Evolutionary conservation across 2,888 invertebrate genomes (phyloP).

Genomic region (Agrotis exclamationis): DNA sequence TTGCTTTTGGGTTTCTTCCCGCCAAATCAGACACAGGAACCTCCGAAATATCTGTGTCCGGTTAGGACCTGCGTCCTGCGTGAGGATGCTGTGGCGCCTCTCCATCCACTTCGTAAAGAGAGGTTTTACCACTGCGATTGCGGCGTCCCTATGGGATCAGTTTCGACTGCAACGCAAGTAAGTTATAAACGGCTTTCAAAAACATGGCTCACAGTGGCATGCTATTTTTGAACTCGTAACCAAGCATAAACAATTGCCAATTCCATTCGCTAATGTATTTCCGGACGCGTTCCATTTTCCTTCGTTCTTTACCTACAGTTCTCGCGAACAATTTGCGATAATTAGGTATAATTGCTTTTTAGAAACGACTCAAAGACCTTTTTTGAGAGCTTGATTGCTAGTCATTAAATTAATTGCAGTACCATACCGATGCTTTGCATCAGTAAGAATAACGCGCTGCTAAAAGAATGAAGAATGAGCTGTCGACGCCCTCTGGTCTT

Average conservation of each 20-base stretch:
- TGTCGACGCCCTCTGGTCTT: too few relatives aligned
- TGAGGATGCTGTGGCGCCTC: too few relatives aligned
- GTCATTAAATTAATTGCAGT: conserved; percentile 30
- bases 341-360: conserved; percentile 12
- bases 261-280: not conserved
- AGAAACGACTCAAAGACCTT: not conserved
- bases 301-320: not conserved
- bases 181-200: not conserved
- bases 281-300: not conserved
- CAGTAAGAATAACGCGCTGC: not conserved
- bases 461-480: too few relatives aligned
- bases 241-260: not conserved
- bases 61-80: too few relatives aligned
- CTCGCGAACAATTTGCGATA: not conserved
- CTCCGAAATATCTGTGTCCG: too few relatives aligned
- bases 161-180: too few relatives aligned
- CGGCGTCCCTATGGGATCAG: too few relatives aligned
- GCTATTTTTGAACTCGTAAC: not conserved
- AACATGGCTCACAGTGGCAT: not conserved
- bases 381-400: conserved; percentile 8
- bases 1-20: too few relatives aligned
- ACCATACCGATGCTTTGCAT: not conserved
- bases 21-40: too few relatives aligned
- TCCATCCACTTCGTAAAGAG: too few relatives aligned
- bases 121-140: too few relatives aligned